Evolutionary conservation across 2,797 vertebrate genomes (phyloP), one percentile per base, ranked within the genome.

Genomic region (Pipistrellus pygmaeus): DNA sequence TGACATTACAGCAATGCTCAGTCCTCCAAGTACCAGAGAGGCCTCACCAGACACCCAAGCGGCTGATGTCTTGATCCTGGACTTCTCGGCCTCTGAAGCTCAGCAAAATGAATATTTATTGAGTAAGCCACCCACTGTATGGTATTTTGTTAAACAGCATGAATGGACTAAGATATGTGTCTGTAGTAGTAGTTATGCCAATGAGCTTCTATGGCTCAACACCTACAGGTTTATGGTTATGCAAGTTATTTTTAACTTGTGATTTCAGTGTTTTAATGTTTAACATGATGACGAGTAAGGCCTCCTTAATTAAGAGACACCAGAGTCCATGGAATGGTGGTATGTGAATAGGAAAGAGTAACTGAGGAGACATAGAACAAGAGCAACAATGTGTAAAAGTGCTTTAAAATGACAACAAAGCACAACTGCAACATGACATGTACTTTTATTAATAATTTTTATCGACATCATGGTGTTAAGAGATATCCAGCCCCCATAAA

Each of bases 341-440:
- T 20, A 14, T 17, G 20, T 8, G 57, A 90, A 25, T 60, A 41
- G 60, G 60, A 41, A 51, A 95, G 30, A 20, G 8, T 53, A 55
- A 51, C 2, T 3, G 7, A 75, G 41, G n/a, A 60, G 32, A 8
- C 68, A 62, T 30, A 21, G 41, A 32, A 35, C 17, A 73, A 48
- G n/a, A 10, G 4, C 57, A n/a, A 3, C 46, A 21, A 0, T 14
- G 21, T 3, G 15, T 27, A 20, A 73, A 85, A 2, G n/a, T 35
- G 10, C 69, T 57, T 46, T 46, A 21, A 10, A 68, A 53, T 53
- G 90, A 62, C 2, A 3, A 38, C 30, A 57, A 55, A 48, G 27
- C 32, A 46, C 2, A 64, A 27, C 0, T 5, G 48, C 6, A 46
- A 60, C 0, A 27, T 12, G n/a, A 17, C 10, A 1, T 6, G 1